Percentiles rank a stretch among this genome's conserved stretches.
Conservation (phyloP, 2,797 vertebrate species). For the Melanotaenia maccullochi region DNA sequence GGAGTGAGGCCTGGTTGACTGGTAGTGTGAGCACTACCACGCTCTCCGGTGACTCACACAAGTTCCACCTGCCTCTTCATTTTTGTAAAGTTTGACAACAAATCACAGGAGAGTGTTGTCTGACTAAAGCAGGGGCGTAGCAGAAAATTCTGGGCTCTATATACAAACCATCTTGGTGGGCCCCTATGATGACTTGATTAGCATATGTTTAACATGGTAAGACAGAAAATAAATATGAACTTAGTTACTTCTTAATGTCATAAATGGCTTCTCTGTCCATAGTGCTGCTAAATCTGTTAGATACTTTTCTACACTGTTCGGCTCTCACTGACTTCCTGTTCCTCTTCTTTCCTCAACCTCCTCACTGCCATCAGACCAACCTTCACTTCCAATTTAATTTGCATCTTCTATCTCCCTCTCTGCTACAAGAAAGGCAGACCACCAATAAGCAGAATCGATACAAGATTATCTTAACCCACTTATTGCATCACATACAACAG, state of each 20-base stretch:
- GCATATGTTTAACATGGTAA: neutral
- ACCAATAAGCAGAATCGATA: no score
- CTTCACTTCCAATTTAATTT: no score
- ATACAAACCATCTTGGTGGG: neutral
- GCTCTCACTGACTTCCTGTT: no score
- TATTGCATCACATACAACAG: no score
- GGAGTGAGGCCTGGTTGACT: conserved; percentile 63
- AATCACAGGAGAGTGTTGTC: conserved; percentile 72
- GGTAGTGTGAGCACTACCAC: conserved; percentile 60
- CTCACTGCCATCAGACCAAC: neutral
- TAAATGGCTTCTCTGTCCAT: no score
- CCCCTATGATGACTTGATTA: neutral
- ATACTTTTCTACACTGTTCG: no score
- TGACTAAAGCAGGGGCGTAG: conserved; percentile 49
- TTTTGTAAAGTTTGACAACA: conserved; percentile 78
- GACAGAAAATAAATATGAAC: no score
- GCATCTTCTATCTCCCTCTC: no score
- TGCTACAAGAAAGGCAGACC: no score
- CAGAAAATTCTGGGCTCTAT: neutral
- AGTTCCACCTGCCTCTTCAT: conserved; percentile 49
- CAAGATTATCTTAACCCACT: no score
- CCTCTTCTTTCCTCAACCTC: neutral
- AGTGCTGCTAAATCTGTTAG: no score
- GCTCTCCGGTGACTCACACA: conserved; percentile 62
- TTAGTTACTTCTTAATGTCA: no score